A percentile compares a stretch with the other conserved stretches of the same genome.
phyloP scores from a whole-genome alignment of 2,888 invertebrate genomes.

The Calephelis perditalis region DNA sequence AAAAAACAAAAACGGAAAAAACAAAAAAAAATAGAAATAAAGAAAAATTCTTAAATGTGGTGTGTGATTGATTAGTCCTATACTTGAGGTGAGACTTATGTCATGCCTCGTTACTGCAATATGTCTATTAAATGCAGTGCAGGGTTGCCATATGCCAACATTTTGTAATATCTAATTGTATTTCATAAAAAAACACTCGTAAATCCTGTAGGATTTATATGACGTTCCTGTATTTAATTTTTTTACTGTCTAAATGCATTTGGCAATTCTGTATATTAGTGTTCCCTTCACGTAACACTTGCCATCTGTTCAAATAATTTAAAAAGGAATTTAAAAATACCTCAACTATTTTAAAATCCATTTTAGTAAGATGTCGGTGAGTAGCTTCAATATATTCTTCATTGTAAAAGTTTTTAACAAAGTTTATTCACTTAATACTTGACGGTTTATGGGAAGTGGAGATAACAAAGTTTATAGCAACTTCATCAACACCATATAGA shows the following conservation, averaged over 20 bases:
- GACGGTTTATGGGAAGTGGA: too few relatives aligned
- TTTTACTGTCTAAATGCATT: slow-evolving; percentile 17
- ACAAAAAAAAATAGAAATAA: slow-evolving; percentile 73
- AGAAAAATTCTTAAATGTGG: slow-evolving; percentile 71
- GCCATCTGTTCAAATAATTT: slow-evolving; percentile 57
- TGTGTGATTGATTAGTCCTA: slow-evolving; percentile 73
- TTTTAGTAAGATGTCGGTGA: too few relatives aligned
- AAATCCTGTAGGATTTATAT: slow-evolving; percentile 2
- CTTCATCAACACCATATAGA: not conserved
- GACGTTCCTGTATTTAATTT: slow-evolving; percentile 13
- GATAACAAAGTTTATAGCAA: too few relatives aligned
- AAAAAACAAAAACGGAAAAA: slow-evolving; percentile 60
- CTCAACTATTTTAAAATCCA: slow-evolving; percentile 13
- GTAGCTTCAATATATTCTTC: too few relatives aligned
- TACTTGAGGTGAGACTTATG: slow-evolving; percentile 24
- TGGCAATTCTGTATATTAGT: slow-evolving; percentile 11
- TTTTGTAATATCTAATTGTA: slow-evolving; percentile 5
- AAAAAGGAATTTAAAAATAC: slow-evolving; percentile 17
- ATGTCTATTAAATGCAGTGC: slow-evolving; percentile 7
- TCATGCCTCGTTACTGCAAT: slow-evolving; percentile 23
- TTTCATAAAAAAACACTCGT: slow-evolving; percentile 1
- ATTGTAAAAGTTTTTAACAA: too few relatives aligned
- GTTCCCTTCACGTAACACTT: slow-evolving; percentile 62
- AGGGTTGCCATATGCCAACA: slow-evolving; percentile 9
- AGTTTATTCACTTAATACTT: too few relatives aligned